Evolutionary conservation across 2,797 vertebrate genomes (phyloP), one percentile per base, ranked within the genome.

Genomic region (Carcharodon carcharias): DNA sequence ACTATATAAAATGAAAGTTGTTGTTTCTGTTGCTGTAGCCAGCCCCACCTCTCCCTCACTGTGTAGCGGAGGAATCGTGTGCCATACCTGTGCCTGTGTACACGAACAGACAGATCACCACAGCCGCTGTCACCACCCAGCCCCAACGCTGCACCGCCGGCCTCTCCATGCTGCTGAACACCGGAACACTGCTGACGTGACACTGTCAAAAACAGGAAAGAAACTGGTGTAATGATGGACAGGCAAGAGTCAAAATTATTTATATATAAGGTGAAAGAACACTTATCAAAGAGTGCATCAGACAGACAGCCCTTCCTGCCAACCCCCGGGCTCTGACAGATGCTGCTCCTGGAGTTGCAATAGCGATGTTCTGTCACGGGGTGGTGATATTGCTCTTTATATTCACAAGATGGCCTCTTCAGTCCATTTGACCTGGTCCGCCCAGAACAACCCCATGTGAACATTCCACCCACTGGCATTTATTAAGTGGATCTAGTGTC

Each of bases 101-200:
- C 97, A 99, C 99, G 0, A 99, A 99, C 92, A 99, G 98, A 96
- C 99, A 99, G 97, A 99, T 99, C 96, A 99, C 98, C 98, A 99
- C 99, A 97, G 99, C 98, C 0, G 98, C 97, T 0, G 99, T 99
- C 96, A 99, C 99, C 1, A 99, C 99, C 0, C 97, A 95, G 0
- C 99, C 99, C 99, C 99, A 99, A 0, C 98, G 98, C 97, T 98
- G 98, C 96, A 99, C 97, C 96, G 98, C 98, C 0, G 98, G 99
- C 96, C 96, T 98, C 97, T 97, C 98, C 99, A 99, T 99, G 97
- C 99, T 99, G 98, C 99, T 98, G 96, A 99, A 99, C 97, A 99
- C 99, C 0, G 99, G 99, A 96, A 99, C 99, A 0, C 98, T 99
- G 98, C 99, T 99, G 97, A 99, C 99, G 0, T 99, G 99, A 97